These are phyloP conservation scores for Dipodomys merriami DNA, from an alignment of 2,113 vertebrate species.

Conservation along the genomic window DNA sequence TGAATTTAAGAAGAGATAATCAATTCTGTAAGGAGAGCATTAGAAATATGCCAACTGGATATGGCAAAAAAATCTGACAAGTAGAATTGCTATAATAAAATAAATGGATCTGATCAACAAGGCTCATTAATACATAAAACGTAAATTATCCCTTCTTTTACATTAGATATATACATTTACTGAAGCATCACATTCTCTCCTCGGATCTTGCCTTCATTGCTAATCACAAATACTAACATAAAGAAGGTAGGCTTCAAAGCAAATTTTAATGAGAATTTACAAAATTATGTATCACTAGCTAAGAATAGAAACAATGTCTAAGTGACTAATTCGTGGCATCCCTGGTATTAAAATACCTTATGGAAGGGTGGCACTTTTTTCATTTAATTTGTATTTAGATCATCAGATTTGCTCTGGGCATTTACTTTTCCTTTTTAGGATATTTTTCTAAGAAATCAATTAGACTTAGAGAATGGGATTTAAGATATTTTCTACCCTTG, in stretches of 20 bases:
- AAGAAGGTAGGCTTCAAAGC: neutral
- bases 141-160: neutral
- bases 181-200: neutral
- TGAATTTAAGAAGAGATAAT: slow-evolving; percentile 52
- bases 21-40: slow-evolving; percentile 55
- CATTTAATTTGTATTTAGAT: too few relatives aligned
- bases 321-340: neutral
- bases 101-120: neutral
- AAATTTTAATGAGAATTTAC: neutral
- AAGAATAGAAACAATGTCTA: too few relatives aligned
- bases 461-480: too few relatives aligned
- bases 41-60: neutral
- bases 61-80: slow-evolving; percentile 44
- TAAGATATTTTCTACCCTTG: too few relatives aligned
- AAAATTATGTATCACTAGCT: neutral
- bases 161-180: neutral
- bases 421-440: too few relatives aligned
- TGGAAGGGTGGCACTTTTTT: too few relatives aligned
- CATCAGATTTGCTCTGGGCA: too few relatives aligned
- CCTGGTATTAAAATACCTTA: too few relatives aligned
- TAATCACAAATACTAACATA: neutral
- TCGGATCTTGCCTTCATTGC: neutral
- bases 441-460: too few relatives aligned
- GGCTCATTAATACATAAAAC: slow-evolving; percentile 20
- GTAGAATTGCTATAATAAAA: slow-evolving; percentile 25